A percentile compares a stretch with the other conserved stretches of the same genome.
Conservation (phyloP, 2,888 invertebrate genomes). For the Apomyelois bistriatella region DNA sequence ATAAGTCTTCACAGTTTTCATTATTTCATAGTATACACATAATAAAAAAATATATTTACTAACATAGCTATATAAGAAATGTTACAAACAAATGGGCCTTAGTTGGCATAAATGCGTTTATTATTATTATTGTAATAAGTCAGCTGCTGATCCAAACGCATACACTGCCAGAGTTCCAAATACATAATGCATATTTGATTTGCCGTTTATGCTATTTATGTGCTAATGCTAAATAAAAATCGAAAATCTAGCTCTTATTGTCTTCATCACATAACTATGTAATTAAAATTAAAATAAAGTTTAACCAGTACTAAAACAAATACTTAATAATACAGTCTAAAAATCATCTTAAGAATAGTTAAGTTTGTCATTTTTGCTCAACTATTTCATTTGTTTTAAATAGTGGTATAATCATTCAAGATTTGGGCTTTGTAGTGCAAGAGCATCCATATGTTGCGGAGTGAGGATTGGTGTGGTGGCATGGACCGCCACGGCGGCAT, state of each 20-base stretch:
- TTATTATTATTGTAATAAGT: too few species aligned
- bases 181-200: neutral
- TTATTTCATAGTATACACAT: too few species aligned
- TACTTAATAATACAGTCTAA: neutral
- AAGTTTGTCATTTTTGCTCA: neutral
- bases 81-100: too few species aligned
- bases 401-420: conserved; percentile 32
- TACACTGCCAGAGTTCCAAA: neutral
- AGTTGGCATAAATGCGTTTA: too few species aligned
- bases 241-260: conserved; percentile 13
- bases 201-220: neutral
- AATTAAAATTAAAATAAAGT: neutral
- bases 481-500: conserved; percentile 20
- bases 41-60: too few species aligned
- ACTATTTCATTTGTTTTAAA: neutral
- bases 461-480: conserved; percentile 18
- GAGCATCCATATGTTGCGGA: conserved; percentile 17
- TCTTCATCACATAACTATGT: conserved; percentile 18
- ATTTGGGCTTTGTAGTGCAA: conserved; percentile 30
- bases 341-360: neutral
- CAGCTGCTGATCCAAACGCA: too few species aligned
- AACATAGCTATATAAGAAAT: too few species aligned
- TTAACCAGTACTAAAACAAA: neutral
- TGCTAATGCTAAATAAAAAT: neutral
- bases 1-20: too few species aligned